Percentiles rank a stretch among this genome's conserved stretches.
Conservation (phyloP, 2,113 vertebrate genomes). For the Trichechus manatus region DNA sequence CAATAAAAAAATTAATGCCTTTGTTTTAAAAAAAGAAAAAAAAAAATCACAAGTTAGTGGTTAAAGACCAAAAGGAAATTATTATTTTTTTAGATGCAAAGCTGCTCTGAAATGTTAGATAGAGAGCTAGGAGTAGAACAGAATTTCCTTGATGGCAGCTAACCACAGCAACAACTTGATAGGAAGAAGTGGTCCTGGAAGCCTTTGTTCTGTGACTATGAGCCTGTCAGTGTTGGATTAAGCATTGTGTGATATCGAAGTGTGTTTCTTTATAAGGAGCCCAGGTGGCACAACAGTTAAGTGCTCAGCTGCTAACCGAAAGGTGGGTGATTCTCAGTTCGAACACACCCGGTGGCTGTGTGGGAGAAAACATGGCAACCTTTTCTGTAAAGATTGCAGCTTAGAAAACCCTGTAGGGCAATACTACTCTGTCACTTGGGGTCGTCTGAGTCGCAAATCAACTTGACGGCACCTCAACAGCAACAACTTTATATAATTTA, state of each 20-base stretch:
- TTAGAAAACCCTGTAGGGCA: too few relatives aligned
- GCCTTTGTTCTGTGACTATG: background rate
- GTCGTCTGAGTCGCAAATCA: background rate
- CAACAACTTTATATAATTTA: background rate
- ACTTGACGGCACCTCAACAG: background rate
- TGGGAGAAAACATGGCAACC: too few relatives aligned
- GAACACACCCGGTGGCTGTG: too few relatives aligned
- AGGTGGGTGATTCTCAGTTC: too few relatives aligned
- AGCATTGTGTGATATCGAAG: background rate
- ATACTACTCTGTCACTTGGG: too few relatives aligned
- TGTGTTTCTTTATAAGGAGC: background rate
- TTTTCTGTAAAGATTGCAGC: too few relatives aligned
- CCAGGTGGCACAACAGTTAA: too few relatives aligned
- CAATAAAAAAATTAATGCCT: background rate
- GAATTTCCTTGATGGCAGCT: background rate
- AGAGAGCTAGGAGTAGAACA: background rate
- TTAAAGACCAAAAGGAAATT: constrained; percentile 26
- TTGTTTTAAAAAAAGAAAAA: background rate
- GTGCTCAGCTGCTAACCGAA: too few relatives aligned
- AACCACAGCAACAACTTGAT: background rate
- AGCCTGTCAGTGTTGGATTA: background rate
- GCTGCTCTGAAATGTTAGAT: background rate
- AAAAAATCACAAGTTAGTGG: background rate
- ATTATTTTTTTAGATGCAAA: background rate
- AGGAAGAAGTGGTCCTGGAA: background rate